Percentiles rank a stretch among this genome's conserved stretches.
Conservation (phyloP, 2,113 vertebrate genomes). For the Rhynchomys soricoides region DNA sequence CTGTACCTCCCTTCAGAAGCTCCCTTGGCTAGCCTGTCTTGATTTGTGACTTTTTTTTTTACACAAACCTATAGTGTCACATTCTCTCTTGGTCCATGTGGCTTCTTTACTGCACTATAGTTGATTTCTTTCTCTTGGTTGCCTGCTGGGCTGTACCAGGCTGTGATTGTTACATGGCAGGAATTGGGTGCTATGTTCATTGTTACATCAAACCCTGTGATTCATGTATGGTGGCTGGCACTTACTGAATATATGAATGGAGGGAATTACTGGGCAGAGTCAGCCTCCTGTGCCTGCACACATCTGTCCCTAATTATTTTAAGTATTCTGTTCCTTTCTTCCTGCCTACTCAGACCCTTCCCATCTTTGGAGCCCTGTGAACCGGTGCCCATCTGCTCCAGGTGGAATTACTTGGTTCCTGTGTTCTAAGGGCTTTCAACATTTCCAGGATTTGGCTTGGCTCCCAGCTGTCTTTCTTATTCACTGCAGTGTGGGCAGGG, state of each 20-base stretch:
- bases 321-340: neutral
- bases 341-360: neutral
- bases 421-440: neutral
- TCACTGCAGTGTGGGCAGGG: neutral
- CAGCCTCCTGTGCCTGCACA: too few species aligned
- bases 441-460: too few species aligned
- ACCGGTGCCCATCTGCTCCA: neutral
- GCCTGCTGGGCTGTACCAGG: neutral
- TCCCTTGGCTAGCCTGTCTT: neutral
- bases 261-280: neutral
- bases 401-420: neutral
- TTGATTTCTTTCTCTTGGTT: neutral
- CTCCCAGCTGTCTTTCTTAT: neutral
- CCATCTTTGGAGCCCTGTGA: neutral
- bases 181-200: neutral
- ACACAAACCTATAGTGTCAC: neutral
- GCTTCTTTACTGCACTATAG: neutral
- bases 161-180: neutral
- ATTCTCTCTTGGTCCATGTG: neutral
- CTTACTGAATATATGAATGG: neutral
- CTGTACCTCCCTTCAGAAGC: neutral
- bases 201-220: neutral
- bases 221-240: neutral
- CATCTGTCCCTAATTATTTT: neutral
- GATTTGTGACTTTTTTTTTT: neutral